Evolutionary conservation across 2,888 invertebrate species (phyloP).

Genomic region (Clistopyga incitator): DNA sequence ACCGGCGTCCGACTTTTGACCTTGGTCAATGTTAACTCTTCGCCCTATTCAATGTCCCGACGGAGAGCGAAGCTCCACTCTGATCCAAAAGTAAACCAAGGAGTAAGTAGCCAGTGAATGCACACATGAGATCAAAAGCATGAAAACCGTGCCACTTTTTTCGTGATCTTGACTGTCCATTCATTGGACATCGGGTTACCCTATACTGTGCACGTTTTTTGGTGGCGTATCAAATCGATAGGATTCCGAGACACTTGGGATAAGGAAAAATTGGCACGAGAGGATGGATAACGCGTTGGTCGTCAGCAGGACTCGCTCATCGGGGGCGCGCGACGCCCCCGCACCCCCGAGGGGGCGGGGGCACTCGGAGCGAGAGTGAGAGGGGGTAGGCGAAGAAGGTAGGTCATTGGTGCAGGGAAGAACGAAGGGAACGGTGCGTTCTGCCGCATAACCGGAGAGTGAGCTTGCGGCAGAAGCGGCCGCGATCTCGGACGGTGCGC

Average conservation of each 20-base stretch:
- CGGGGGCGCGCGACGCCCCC: constrained; percentile 37
- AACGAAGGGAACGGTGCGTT: constrained; percentile 56
- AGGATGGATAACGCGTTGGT: constrained; percentile 50
- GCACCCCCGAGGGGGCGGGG: neutral
- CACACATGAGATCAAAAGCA: too few relatives aligned
- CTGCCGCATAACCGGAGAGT: constrained; percentile 74
- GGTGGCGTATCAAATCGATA: constrained; percentile 37
- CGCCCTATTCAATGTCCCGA: too few relatives aligned
- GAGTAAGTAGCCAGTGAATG: too few relatives aligned
- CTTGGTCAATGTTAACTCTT: too few relatives aligned
- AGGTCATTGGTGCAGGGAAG: constrained; percentile 42
- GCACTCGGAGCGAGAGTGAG: neutral
- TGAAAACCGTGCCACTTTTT: too few relatives aligned
- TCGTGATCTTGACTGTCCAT: too few relatives aligned
- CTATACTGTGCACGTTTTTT: too few relatives aligned
- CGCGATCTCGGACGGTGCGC: constrained; percentile 73
- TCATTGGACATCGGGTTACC: too few relatives aligned
- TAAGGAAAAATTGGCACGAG: constrained; percentile 29
- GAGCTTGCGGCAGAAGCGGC: constrained; percentile 72
- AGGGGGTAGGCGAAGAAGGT: constrained; percentile 44
- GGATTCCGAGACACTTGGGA: constrained; percentile 10
- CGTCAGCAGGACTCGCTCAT: constrained; percentile 63
- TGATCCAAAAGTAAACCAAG: too few relatives aligned
- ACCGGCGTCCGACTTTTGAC: too few relatives aligned
- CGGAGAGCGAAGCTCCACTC: too few relatives aligned